These are phyloP conservation scores for Dicerorhinus sumatrensis DNA, from an alignment of 2,113 vertebrate genomes.

Conservation along the genomic window DNA sequence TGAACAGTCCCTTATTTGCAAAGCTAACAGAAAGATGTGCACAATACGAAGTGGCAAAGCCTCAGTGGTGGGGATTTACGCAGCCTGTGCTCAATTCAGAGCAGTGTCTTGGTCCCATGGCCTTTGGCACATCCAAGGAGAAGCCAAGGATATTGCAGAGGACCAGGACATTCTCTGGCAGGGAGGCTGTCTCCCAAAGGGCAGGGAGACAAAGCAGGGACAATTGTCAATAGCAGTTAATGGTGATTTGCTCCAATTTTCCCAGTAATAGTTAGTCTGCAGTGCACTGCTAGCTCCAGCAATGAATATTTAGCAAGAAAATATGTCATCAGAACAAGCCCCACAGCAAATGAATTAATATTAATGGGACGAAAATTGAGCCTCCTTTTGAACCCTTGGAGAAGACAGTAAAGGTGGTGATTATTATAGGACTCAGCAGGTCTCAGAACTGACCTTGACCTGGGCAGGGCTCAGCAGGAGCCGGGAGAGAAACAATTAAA, in stretches of 20 bases:
- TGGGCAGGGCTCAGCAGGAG: constrained; percentile 78
- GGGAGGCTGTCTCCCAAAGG: constrained; percentile 12
- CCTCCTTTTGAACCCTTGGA: constrained; percentile 78
- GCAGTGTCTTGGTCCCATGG: accelerated
- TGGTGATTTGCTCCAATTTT: constrained; percentile 58
- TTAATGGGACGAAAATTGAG: constrained; percentile 80
- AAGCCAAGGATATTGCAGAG: not conserved
- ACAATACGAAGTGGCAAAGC: accelerated
- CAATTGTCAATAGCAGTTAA: not conserved
- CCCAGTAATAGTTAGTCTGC: constrained; percentile 50
- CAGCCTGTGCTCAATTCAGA: accelerated
- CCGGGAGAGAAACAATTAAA: constrained; percentile 77
- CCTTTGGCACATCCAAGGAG: not conserved
- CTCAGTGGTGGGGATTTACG: accelerated
- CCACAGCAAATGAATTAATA: constrained; percentile 84
- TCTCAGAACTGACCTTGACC: constrained; percentile 83
- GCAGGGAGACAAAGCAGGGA: not conserved
- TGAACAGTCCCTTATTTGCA: accelerated
- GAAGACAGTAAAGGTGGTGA: constrained; percentile 74
- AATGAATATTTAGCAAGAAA: constrained; percentile 84
- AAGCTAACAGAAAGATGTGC: not conserved
- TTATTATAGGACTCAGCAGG: constrained; percentile 71
- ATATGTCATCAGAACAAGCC: constrained; percentile 76
- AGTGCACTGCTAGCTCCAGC: constrained; percentile 56
- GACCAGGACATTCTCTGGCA: not conserved